phyloP scores from a whole-genome alignment of 35 echinoderm and acorn worm species.

The Heliocidaris erythrogramma region DNA sequence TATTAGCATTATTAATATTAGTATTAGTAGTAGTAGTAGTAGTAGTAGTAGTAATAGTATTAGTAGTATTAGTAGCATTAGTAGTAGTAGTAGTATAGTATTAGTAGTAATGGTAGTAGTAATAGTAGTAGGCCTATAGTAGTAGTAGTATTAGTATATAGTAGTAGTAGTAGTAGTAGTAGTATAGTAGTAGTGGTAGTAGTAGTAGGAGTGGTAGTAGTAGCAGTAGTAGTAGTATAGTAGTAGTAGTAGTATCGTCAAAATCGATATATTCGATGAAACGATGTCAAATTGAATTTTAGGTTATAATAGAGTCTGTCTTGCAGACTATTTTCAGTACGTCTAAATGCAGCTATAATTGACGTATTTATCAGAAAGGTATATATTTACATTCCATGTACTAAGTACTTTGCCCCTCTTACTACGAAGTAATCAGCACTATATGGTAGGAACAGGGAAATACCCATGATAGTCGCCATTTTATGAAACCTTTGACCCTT shows the following conservation, averaged over 20 bases:
- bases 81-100: background rate
- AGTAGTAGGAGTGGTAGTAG: background rate
- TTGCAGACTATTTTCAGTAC: background rate
- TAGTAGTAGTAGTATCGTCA: background rate
- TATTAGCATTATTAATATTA: background rate
- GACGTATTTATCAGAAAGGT: background rate
- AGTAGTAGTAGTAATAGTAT: background rate
- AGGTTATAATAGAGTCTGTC: too few relatives aligned
- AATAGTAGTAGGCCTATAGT: background rate
- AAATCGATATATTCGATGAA: background rate
- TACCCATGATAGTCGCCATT: background rate
- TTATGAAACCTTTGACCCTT: too few relatives aligned
- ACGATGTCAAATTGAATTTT: background rate
- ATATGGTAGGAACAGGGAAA: background rate
- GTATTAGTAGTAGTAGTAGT: conserved; percentile 2
- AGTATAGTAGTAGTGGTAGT: background rate
- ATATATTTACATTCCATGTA: background rate
- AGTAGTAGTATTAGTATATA: background rate
- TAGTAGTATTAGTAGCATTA: background rate
- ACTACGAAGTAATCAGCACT: background rate
- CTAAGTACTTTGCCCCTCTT: background rate
- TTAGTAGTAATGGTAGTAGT: background rate
- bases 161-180: background rate
- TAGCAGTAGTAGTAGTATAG: background rate
- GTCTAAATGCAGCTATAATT: background rate